Evolutionary conservation across 2,113 vertebrate species (phyloP), one percentile per base, ranked within the genome.

Genomic region (Macrotus californicus): DNA sequence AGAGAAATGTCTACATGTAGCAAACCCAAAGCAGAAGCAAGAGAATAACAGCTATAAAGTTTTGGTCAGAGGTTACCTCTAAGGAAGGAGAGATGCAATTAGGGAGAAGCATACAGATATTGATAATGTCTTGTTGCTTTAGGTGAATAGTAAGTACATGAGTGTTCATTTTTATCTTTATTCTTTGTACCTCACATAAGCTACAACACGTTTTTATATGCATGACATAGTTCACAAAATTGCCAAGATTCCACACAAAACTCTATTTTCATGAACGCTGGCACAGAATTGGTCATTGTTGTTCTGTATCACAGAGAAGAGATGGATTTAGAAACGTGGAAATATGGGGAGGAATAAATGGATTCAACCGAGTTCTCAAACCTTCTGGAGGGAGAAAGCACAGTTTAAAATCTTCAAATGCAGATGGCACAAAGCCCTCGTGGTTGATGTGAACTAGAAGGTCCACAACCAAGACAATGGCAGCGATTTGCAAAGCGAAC

Each of bases 281-380:
- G 36, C 52, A 82, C 86, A 6, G 91, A 94, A 61, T 82, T 93
- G 22, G 6, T 46, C 41, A 61, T 7, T 66, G 6, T 26, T 84
- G 1, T 34, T 61, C 22, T 39, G 1, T 76, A 56, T 54, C 56
- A 48, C 3, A 52, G 26, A 69, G 2, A 81, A 24, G 31, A 77
- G 24, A 79, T 18, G 46, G 11, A n/a, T 93, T 91, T 34, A 73
- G 73, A 64, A 15, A 87, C 3, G 59, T 46, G 31, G 26, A 92
- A 95, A 87, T 39, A 54, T 6, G 26, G 24, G 50, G 14, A 82
- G 11, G 22, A 90, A 87, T 56, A 88, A 67, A 66, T 43, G 15
- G 13, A 90, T 93, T 90, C 52, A 43, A n/a, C 56, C 16, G 46
- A 84, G 14, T 92, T 93, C 43, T 61, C 56, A 76, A 12, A 83